Conservation (phyloP, 53 echinoderm and acorn worm genomes). For the Echinarachnius parma region DNA sequence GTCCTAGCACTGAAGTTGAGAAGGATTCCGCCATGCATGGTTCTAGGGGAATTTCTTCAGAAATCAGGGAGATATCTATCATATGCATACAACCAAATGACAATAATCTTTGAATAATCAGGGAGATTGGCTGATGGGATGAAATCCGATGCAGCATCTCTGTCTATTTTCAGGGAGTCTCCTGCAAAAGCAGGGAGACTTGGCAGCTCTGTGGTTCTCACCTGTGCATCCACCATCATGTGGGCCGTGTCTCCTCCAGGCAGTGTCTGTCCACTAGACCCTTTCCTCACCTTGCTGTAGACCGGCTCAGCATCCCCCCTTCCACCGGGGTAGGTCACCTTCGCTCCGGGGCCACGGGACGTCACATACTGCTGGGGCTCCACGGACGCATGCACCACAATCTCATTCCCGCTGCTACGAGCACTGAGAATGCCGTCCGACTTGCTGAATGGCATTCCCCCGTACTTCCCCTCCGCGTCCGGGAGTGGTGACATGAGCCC, state of each 20-base stretch:
- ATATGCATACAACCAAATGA: too few relatives aligned
- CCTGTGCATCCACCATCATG: constrained; percentile 16
- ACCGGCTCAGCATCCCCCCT: constrained; percentile 9
- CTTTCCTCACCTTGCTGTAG: constrained; percentile 1
- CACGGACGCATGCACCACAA: constrained; percentile 34
- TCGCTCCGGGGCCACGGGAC: constrained; percentile 10
- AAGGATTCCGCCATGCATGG: too few relatives aligned
- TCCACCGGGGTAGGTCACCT: constrained; percentile 34
- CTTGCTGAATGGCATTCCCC: neutral
- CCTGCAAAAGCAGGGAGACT: too few relatives aligned
- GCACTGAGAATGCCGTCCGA: constrained; percentile 8
- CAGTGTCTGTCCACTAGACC: constrained; percentile 59
- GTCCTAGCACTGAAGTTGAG: too few relatives aligned
- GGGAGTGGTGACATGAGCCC: constrained; percentile 20
- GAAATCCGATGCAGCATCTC: too few relatives aligned
- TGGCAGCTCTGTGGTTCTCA: neutral
- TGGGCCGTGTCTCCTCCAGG: constrained; percentile 44
- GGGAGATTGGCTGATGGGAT: too few relatives aligned
- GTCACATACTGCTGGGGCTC: constrained; percentile 21
- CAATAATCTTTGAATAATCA: too few relatives aligned
- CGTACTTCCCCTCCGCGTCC: neutral
- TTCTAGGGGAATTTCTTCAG: too few relatives aligned
- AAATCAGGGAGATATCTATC: too few relatives aligned
- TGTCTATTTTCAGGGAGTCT: too few relatives aligned
- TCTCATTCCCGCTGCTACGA: constrained; percentile 4